These are phyloP conservation scores for Monoplex corrugatus DNA, from an alignment of 2,888 invertebrate species.

Conservation along the genomic window DNA sequence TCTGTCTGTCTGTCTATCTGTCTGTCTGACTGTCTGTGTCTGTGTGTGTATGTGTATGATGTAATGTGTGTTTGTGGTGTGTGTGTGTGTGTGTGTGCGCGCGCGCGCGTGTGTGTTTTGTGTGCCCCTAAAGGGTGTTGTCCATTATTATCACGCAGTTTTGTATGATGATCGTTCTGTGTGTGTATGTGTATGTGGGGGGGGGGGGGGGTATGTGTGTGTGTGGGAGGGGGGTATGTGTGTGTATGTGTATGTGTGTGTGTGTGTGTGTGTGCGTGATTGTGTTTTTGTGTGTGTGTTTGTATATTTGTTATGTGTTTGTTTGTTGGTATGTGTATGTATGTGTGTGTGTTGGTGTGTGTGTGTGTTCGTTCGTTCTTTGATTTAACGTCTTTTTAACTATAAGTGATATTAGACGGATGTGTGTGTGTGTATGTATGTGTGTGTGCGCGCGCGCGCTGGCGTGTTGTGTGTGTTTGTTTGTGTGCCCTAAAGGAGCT, in stretches of 20 bases:
- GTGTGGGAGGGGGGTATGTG: not conserved
- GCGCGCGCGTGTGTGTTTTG: not conserved
- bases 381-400: too few relatives aligned
- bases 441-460: not conserved
- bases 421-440: constrained; percentile 8
- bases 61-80: not conserved
- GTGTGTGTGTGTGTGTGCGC: not conserved
- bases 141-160: too few relatives aligned
- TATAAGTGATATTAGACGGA: not conserved
- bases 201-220: too few relatives aligned
- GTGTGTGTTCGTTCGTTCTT: not conserved
- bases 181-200: too few relatives aligned
- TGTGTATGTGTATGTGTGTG: not conserved
- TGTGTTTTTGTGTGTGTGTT: too few relatives aligned
- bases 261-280: not conserved
- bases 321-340: not conserved
- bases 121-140: too few relatives aligned
- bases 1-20: not conserved
- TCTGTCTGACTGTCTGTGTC: not conserved
- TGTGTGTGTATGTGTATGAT: not conserved
- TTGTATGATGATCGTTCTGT: too few relatives aligned
- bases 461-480: not conserved
- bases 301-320: too few relatives aligned
- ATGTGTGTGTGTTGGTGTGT: constrained; percentile 4
- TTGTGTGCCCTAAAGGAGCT: not conserved